phyloP scores from a whole-genome alignment of 2,797 vertebrate species.

The Gallinago nigripennis region DNA sequence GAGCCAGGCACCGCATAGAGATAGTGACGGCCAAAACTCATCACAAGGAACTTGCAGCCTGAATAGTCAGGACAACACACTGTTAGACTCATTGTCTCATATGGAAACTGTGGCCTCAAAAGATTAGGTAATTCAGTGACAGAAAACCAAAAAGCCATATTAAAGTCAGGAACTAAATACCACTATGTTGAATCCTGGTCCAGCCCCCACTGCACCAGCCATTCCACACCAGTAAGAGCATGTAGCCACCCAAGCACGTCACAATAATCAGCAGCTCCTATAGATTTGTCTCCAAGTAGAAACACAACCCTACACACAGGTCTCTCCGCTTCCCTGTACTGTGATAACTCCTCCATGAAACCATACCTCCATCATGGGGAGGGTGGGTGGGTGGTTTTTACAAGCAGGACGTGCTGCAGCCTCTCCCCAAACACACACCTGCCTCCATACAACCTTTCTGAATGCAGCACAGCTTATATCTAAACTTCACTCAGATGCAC shows the following conservation, averaged over 20 bases:
- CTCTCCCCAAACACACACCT: neutral
- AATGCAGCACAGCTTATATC: neutral
- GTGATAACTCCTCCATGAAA: neutral
- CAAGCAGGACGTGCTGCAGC: neutral
- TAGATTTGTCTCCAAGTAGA: neutral
- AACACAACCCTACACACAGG: fast-evolving
- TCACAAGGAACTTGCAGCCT: fast-evolving
- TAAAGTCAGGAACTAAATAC: neutral
- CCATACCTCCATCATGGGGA: too few relatives aligned
- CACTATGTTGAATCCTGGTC: neutral
- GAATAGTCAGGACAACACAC: fast-evolving
- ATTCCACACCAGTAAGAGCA: fast-evolving
- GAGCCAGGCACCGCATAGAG: neutral
- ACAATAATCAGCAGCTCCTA: neutral
- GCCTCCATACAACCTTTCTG: neutral
- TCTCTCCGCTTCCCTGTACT: neutral
- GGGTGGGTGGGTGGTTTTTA: neutral
- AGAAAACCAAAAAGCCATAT: neutral
- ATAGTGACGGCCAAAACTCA: neutral
- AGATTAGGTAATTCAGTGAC: neutral
- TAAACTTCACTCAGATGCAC: neutral
- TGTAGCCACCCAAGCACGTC: neutral
- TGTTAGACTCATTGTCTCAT: neutral
- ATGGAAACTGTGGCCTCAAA: neutral
- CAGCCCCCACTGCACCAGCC: neutral